Evolutionary conservation across 2,113 vertebrate genomes (phyloP).

Genomic region (Aptenodytes patagonicus): DNA sequence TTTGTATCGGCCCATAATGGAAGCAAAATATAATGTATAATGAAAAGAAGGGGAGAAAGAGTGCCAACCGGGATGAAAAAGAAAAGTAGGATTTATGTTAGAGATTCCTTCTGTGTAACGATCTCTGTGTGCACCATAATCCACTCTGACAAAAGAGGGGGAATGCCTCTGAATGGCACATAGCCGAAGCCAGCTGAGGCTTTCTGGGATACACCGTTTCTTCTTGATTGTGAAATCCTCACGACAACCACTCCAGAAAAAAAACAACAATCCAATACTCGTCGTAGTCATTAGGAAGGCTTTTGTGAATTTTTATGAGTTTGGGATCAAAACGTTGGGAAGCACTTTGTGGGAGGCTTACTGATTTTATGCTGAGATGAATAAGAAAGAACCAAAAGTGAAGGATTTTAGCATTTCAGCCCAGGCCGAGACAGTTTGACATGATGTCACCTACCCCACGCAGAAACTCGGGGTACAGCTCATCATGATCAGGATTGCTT

Average conservation of each 20-base stretch:
- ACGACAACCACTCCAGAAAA: neutral
- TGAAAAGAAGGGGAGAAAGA: neutral
- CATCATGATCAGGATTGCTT: neutral
- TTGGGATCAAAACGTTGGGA: neutral
- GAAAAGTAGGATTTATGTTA: neutral
- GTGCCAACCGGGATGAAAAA: neutral
- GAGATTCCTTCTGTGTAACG: neutral
- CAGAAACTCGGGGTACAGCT: neutral
- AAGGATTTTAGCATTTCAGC: neutral
- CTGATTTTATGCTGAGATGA: neutral
- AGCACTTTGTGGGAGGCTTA: neutral
- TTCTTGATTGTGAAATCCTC: neutral
- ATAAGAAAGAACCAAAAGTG: neutral
- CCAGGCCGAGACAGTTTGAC: neutral
- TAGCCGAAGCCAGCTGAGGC: neutral
- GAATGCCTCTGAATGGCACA: neutral
- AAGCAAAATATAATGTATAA: neutral
- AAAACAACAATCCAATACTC: neutral
- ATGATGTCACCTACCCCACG: rapidly evolving
- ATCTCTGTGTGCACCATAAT: neutral
- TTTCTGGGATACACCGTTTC: neutral
- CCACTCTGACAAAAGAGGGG: neutral
- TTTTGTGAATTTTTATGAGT: neutral
- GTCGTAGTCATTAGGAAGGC: neutral
- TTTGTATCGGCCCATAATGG: neutral